These are phyloP conservation scores for Chrysodeixis includens DNA, from an alignment of 2,888 invertebrate species.

Conservation along the genomic window DNA sequence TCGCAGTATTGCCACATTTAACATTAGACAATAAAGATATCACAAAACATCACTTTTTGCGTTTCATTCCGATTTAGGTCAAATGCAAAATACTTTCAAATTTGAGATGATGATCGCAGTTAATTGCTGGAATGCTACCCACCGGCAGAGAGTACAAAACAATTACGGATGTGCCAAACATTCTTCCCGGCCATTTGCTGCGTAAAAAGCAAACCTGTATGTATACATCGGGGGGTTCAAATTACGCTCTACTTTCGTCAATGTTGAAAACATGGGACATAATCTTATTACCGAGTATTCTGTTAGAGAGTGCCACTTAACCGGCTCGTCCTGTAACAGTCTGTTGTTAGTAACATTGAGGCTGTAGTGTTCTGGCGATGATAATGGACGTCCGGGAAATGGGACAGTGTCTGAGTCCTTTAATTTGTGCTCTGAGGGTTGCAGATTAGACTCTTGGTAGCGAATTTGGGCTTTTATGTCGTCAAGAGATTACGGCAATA, in stretches of 20 bases:
- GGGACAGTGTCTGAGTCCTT: not conserved
- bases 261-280: not conserved
- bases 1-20: too few relatives aligned
- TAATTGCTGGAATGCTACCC: not conserved
- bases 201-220: not conserved
- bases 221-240: not conserved
- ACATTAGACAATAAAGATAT: too few relatives aligned
- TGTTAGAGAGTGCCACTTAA: conserved; percentile 2
- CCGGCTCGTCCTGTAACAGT: conserved; percentile 1
- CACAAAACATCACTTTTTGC: too few relatives aligned
- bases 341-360: not conserved
- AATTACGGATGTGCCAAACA: not conserved
- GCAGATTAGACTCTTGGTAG: not conserved
- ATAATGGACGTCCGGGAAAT: conserved; percentile 1
- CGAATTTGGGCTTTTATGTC: not conserved
- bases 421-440: not conserved
- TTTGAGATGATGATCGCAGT: not conserved
- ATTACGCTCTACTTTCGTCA: not conserved
- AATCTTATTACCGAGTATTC: conserved; percentile 2
- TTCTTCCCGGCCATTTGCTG: not conserved
- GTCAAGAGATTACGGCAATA: not conserved
- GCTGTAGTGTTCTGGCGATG: not conserved
- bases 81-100: not conserved
- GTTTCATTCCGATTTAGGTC: not conserved
- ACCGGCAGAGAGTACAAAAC: not conserved